Conservation (phyloP, 2,797 vertebrate species). For the Notolepis coatsorum region DNA sequence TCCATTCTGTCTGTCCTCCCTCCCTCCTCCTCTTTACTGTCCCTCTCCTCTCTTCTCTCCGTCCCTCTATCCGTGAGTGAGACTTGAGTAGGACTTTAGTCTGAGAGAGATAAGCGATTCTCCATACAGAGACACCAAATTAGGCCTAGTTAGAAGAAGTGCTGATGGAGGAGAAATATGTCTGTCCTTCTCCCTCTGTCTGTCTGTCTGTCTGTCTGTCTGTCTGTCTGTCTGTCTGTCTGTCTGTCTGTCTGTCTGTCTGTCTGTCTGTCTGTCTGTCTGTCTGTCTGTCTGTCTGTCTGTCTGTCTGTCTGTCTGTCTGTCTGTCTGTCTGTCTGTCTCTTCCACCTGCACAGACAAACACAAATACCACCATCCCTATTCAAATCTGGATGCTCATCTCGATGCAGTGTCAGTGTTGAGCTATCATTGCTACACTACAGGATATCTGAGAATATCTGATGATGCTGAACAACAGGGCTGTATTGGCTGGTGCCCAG, state of each 20-base stretch:
- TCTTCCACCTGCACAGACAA: no score
- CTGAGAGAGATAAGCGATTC: conserved; percentile 52
- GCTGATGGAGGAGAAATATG: conserved; percentile 67
- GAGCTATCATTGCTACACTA: neutral
- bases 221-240: no score
- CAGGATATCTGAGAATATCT: neutral
- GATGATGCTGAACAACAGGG: conserved; percentile 12
- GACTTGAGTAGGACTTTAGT: conserved; percentile 18
- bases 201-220: no score
- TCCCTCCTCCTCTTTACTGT: conserved; percentile 37
- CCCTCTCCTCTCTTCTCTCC: conserved; percentile 24
- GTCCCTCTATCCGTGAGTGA: neutral
- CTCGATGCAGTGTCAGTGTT: neutral
- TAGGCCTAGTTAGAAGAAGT: conserved; percentile 57
- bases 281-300: no score
- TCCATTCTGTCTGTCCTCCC: conserved; percentile 11
- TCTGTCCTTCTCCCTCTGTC: conserved; percentile 68
- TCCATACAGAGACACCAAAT: conserved; percentile 62
- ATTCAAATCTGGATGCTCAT: neutral
- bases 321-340: no score
- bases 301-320: no score
- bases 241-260: no score
- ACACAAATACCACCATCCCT: neutral
- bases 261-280: no score
- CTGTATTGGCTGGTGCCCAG: neutral